Evolutionary conservation across 2,113 vertebrate genomes (phyloP).

Genomic region (Ceyx margarethae): DNA sequence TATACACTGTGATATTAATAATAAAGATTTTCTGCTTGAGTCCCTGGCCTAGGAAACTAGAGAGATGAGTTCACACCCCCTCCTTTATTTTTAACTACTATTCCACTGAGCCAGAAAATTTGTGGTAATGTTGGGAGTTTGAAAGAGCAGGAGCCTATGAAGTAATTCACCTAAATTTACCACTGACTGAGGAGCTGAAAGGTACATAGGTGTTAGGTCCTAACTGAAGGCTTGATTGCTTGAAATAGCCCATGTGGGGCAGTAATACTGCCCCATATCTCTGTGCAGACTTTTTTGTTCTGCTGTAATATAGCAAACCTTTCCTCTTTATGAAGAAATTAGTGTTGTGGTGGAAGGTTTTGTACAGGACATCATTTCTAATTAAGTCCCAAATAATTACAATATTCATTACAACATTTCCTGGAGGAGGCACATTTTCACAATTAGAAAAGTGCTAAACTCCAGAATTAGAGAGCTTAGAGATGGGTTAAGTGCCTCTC

Average conservation of each 20-base stretch:
- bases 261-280: neutral
- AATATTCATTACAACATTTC: neutral
- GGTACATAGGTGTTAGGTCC: neutral
- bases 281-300: neutral
- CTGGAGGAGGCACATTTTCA: neutral
- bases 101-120: conserved; percentile 4
- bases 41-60: neutral
- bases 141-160: neutral
- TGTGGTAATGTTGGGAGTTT: neutral
- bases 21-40: neutral
- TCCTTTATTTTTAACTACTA: neutral
- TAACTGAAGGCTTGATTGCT: neutral
- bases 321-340: neutral
- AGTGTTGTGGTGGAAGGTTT: neutral
- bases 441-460: neutral
- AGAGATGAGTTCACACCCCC: neutral
- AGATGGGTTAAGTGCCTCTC: neutral
- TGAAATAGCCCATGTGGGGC: neutral
- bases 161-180: neutral
- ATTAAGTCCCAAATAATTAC: neutral
- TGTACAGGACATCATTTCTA: neutral
- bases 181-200: neutral
- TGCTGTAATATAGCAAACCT: neutral
- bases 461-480: neutral
- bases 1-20: neutral